A percentile compares a stretch with the other conserved stretches of the same genome.
phyloP scores from a whole-genome alignment of 2,888 invertebrate genomes.

The Tipula vernalis region DNA sequence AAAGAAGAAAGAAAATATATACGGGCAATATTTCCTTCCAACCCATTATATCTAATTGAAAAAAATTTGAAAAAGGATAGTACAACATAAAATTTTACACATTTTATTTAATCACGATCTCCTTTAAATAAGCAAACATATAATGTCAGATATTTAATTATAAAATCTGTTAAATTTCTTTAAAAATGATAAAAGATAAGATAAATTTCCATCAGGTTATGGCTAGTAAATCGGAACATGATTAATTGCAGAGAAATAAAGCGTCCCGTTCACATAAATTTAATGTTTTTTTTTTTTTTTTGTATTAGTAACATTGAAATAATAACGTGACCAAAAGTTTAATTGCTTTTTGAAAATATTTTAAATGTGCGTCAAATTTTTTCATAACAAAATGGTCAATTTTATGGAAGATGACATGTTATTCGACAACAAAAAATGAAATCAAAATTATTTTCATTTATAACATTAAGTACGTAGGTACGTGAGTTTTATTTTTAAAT shows the following conservation, averaged over 20 bases:
- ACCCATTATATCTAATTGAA: neutral
- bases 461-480: neutral
- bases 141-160: neutral
- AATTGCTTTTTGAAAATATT: neutral
- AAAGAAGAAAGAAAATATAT: neutral
- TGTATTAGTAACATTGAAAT: neutral
- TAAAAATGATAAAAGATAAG: neutral
- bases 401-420: neutral
- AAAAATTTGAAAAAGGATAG: neutral
- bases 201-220: neutral
- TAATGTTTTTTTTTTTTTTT: neutral
- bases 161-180: neutral
- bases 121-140: neutral
- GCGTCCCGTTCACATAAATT: neutral
- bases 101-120: neutral
- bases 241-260: neutral
- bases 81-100: neutral
- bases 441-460: neutral
- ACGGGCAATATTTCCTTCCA: neutral
- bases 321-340: neutral
- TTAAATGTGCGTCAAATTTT: neutral
- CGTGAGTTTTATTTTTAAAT: neutral
- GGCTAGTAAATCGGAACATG: neutral
- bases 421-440: neutral
- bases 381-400: neutral